Conservation (phyloP, 2,113 vertebrate species). For the Galeopterus variegatus region DNA sequence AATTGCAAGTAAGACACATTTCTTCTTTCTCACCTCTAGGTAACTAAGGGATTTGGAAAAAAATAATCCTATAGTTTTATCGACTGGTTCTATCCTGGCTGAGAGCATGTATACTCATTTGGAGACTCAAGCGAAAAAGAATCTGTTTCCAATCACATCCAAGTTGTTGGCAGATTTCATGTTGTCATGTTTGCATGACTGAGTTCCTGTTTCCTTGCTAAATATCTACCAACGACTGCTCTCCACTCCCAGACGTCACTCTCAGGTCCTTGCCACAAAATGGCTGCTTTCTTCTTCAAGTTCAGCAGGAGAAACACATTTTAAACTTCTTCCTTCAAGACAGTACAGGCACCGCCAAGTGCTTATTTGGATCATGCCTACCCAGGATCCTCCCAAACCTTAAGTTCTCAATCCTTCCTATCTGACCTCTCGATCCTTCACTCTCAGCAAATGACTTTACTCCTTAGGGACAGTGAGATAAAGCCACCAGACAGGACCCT, state of each 20-base stretch:
- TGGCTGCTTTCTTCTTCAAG: background rate
- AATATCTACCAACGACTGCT: background rate
- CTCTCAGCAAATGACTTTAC: background rate
- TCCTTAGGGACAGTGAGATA: background rate
- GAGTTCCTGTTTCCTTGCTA: background rate
- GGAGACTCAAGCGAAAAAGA: background rate
- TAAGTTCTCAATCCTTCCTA: background rate
- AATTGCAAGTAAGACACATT: background rate
- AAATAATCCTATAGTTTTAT: background rate
- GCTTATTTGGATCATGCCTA: background rate
- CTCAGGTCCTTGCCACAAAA: background rate
- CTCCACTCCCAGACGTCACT: background rate
- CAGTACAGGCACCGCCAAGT: background rate
- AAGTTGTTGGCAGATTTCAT: background rate
- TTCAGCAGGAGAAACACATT: background rate
- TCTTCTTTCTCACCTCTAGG: background rate
- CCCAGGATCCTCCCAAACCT: background rate
- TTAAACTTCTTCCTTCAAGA: background rate
- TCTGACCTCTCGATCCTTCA: background rate
- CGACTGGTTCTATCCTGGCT: background rate
- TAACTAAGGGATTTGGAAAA: background rate
- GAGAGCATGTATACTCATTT: background rate
- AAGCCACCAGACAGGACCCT: background rate
- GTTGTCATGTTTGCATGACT: background rate
- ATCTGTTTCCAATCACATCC: background rate